phyloP scores from a whole-genome alignment of 2,797 vertebrate species.

The Crenuchus spilurus region DNA sequence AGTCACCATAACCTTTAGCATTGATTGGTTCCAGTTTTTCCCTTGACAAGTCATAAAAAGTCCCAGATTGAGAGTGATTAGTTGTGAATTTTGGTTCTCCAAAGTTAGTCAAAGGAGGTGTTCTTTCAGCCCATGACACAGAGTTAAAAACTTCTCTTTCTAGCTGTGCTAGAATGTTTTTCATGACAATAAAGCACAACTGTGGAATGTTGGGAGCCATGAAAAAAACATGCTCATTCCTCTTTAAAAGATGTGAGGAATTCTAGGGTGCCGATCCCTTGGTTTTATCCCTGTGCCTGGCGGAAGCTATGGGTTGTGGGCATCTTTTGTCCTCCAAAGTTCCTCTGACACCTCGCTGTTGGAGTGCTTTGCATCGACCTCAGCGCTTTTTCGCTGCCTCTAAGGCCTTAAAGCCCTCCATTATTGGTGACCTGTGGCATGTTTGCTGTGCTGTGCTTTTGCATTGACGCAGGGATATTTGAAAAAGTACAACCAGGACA shows the following conservation, averaged over 20 bases:
- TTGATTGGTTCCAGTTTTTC: too few relatives aligned
- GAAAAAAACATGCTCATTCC: neutral
- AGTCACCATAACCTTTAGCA: too few relatives aligned
- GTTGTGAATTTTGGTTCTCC: too few relatives aligned
- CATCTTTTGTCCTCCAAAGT: constrained; percentile 61
- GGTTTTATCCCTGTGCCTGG: constrained; percentile 48
- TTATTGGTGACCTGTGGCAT: constrained; percentile 61
- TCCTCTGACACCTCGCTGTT: constrained; percentile 59
- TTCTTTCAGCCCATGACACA: too few relatives aligned
- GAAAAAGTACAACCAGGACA: neutral
- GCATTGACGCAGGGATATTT: constrained; percentile 62
- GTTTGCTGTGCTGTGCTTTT: constrained; percentile 78
- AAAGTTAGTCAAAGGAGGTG: too few relatives aligned
- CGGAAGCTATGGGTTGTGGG: constrained; percentile 66
- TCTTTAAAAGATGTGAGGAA: neutral
- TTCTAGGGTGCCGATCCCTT: constrained; percentile 45
- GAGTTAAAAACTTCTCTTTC: too few relatives aligned
- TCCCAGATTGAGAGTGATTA: too few relatives aligned
- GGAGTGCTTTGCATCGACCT: constrained; percentile 67
- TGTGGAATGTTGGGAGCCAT: neutral
- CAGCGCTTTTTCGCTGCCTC: constrained; percentile 69
- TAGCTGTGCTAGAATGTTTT: too few relatives aligned
- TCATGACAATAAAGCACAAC: neutral
- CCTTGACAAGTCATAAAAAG: too few relatives aligned
- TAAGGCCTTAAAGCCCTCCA: constrained; percentile 69